These are phyloP conservation scores for Sminthurinus aureus DNA, from an alignment of 2,888 invertebrate species.

Conservation along the genomic window DNA sequence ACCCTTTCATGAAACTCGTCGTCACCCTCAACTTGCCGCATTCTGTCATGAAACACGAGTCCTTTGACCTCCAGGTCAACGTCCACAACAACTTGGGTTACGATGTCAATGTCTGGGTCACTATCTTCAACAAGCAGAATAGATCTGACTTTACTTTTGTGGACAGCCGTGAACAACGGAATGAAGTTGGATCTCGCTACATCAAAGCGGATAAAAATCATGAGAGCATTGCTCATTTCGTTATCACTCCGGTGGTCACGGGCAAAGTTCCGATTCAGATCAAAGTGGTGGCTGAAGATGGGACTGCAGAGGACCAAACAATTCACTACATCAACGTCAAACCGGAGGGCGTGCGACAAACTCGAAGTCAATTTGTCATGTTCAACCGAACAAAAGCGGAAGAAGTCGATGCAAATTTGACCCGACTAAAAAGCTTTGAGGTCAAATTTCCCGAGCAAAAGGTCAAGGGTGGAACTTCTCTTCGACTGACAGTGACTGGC, in stretches of 20 bases:
- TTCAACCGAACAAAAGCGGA: too few relatives aligned
- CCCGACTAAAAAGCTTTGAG: neutral
- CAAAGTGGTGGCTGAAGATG: slow-evolving; percentile 62
- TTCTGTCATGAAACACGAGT: slow-evolving; percentile 67
- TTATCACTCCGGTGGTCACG: slow-evolving; percentile 65
- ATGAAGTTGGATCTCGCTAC: too few relatives aligned
- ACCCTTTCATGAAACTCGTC: slow-evolving; percentile 69
- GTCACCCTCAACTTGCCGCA: slow-evolving; percentile 67
- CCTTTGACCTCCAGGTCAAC: slow-evolving; percentile 66
- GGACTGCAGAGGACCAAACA: slow-evolving; percentile 65
- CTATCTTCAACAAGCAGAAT: slow-evolving; percentile 63
- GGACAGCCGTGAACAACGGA: neutral
- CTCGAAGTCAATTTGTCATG: neutral
- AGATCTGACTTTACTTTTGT: slow-evolving; percentile 11
- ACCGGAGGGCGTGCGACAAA: neutral
- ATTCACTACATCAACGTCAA: slow-evolving; percentile 63
- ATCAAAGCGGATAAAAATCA: slow-evolving; percentile 45
- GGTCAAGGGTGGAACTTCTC: neutral
- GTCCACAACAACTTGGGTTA: slow-evolving; percentile 67
- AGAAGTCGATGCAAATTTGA: neutral
- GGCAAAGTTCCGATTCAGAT: slow-evolving; percentile 66
- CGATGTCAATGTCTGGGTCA: slow-evolving; percentile 63
- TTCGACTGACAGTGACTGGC: neutral
- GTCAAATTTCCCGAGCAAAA: neutral
- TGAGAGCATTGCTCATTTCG: slow-evolving; percentile 65